Evolutionary conservation across 1,140 invertebrate species (phyloP), one percentile per base, ranked within the genome.

Genomic region (Bombus confusus): DNA sequence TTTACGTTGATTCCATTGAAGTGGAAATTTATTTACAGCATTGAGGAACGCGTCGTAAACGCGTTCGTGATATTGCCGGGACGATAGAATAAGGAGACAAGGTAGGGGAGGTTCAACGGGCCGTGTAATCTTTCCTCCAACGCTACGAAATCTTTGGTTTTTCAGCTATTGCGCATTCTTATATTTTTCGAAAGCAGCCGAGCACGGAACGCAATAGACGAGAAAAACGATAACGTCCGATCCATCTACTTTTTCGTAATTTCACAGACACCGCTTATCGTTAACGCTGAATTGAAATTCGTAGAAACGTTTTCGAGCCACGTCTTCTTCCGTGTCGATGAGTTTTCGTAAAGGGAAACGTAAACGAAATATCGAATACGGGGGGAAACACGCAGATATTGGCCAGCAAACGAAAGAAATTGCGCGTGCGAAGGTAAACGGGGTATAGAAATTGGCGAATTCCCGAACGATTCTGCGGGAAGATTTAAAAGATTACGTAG

Each of bases 201-300:
- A 47, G 66, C 31, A 31, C 31, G 0, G 37, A 34, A 68, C 8
- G 37, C 59, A 39, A 77, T 15, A 43, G 25, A 28, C 31, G 22
- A 76, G 41, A 52, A 62, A 57, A 62, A 57, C 72, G 72, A 75
- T 75, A 82, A 75, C 71, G 31, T 34, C 25, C 31, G 62, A 37
- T 25, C 31, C 39, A 52, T 75, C 34, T n/a, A 39, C 5, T 77
- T 39, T 52, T 34, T 41, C 41, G 72, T 52, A 77, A 83, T 83
- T 69, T 34, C 77, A 2, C 13, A 18, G 25, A 43, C 31, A 64
- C 39, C 39, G 72, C 18, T 64, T 71, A 85, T 85, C 72, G 18
- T 64, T 8, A 18, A 59, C 6, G 78, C 34, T 47, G 43, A 78
- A 88, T 88, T 88, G 87, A 88, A 88, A 85, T 68, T 88, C 34